These are phyloP conservation scores for Apis dorsata DNA, from an alignment of 1,140 invertebrate species.

Conservation along the genomic window DNA sequence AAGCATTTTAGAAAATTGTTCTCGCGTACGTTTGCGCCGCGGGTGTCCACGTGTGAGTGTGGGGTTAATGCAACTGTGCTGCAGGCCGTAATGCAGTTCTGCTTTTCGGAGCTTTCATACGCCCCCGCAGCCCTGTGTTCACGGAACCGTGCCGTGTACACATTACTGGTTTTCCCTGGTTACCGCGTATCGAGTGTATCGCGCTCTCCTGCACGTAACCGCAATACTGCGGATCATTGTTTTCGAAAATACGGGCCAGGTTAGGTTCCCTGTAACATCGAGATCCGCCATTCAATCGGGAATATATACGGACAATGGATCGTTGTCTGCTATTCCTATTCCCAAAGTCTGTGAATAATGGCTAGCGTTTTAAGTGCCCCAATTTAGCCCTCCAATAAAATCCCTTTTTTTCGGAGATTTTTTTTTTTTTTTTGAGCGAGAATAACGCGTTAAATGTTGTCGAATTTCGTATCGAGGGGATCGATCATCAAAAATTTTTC, in stretches of 20 bases:
- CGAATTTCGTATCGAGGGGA: too few species aligned
- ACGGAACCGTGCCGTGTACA: constrained; percentile 47
- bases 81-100: constrained; percentile 50
- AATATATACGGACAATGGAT: not conserved
- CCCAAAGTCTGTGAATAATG: not conserved
- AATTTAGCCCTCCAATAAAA: too few species aligned
- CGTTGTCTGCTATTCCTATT: not conserved
- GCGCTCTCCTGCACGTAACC: constrained; percentile 39
- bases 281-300: not conserved
- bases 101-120: constrained; percentile 57
- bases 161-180: constrained; percentile 47
- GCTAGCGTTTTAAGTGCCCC: too few species aligned
- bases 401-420: too few species aligned
- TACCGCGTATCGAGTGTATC: constrained; percentile 50
- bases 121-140: constrained; percentile 32
- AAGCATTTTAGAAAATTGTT: constrained; percentile 32
- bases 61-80: constrained; percentile 37
- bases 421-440: too few species aligned
- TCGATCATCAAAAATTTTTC: too few species aligned
- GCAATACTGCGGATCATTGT: constrained; percentile 54
- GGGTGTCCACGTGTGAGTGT: constrained; percentile 19
- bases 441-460: too few species aligned
- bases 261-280: not conserved
- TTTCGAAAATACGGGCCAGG: constrained; percentile 41
- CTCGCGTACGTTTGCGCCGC: constrained; percentile 15